phyloP scores from a whole-genome alignment of 2,797 vertebrate genomes.

The Trachops cirrhosus region DNA sequence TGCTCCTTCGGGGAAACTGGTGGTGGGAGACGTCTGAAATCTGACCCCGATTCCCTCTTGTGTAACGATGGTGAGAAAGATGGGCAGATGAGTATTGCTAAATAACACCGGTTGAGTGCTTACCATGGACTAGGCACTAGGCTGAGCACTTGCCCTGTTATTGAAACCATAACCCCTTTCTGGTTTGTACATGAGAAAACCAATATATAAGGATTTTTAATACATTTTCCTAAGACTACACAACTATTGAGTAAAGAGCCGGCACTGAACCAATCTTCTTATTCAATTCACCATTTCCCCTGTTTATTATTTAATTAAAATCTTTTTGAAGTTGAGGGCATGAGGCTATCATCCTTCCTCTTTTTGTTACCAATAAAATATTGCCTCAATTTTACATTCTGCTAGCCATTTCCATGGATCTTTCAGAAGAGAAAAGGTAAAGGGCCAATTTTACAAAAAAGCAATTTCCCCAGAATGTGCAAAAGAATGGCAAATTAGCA shows the following conservation, averaged over 20 bases:
- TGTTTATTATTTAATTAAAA: constrained; percentile 6
- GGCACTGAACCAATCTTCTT: background rate
- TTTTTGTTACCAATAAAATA: background rate
- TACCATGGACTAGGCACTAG: background rate
- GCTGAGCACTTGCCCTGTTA: background rate
- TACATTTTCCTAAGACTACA: background rate
- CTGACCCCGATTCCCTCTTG: background rate
- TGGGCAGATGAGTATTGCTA: background rate
- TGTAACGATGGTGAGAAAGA: background rate
- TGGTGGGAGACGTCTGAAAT: background rate
- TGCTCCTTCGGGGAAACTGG: background rate
- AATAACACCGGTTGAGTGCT: background rate
- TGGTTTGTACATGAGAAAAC: background rate
- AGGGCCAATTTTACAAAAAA: background rate
- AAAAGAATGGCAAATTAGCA: background rate
- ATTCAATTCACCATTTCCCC: background rate
- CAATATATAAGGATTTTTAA: background rate
- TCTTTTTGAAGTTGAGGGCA: background rate
- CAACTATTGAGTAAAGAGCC: background rate
- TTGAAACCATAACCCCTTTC: background rate
- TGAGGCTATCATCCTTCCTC: background rate
- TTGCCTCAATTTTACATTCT: background rate
- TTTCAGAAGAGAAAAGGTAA: background rate
- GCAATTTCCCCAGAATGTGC: background rate
- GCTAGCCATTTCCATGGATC: background rate